Base-by-base conservation (phyloP, 2,888 invertebrate genomes). In the Myopa tessellatipennis region DNA sequence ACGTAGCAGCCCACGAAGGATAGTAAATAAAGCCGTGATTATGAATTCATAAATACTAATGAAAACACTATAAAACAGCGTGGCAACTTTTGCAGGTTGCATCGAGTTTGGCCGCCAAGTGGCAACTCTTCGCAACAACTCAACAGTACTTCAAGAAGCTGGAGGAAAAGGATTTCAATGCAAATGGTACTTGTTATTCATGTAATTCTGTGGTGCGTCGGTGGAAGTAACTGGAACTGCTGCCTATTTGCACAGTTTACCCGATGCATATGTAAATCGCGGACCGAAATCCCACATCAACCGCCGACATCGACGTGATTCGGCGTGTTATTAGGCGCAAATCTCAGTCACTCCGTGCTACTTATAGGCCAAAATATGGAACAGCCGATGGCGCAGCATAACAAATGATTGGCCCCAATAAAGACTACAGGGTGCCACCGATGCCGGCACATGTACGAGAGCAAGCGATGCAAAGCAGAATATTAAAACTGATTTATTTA, bases 291-390 rank as follows among this genome's bases (percentile, higher is more conserved):
- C 65, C 67, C 55, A 74, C 67, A 34, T n/a, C 36, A 38, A 26
- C 18, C 26, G 34, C 45, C 36, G 58, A 52, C 55, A 14, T 14
- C 18, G 52, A 74, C 67, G 74, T 65, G 67, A 67, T 55, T 7
- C 38, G 67, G 38, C 8, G 12, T 34, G 7, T 73, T 8, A 34
- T 73, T 63, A 40, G 38, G 52, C 16, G 63, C 38, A 63, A 72
- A 14, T 50, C 50, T 73, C 61, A 34, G 10, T 50, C 58, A 58
- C 34, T 72, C 58, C 12, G 63, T 45, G 73, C 16, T 26, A 73
- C 16, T 52, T 67, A 40, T 36, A 55, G 70, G 70, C 70, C 26
- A 50, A 61, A 73, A 73, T 61, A 18, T 73, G 63, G 73, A 73
- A 63, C 73, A 45, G 26, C 18, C 38, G 18, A 61, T 63, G 45